These are phyloP conservation scores for Megalonaias nervosa DNA, from an alignment of 1,140 invertebrate genomes.

Conservation along the genomic window DNA sequence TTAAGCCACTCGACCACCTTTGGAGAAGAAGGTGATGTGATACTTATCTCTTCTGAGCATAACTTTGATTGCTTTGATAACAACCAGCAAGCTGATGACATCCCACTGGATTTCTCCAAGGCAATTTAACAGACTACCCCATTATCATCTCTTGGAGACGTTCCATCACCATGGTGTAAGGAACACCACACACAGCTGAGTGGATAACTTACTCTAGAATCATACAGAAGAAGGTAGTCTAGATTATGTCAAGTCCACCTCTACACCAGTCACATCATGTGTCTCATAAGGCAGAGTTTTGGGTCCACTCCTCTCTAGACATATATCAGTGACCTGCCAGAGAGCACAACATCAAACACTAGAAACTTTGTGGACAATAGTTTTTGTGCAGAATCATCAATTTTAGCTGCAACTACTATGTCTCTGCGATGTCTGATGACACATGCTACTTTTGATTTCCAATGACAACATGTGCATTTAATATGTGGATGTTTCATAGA, in stretches of 20 bases:
- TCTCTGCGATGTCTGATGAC: too few species aligned
- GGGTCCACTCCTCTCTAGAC: neutral
- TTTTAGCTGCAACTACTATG: too few species aligned
- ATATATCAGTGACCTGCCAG: too few species aligned
- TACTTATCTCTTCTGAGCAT: slow-evolving; percentile 4
- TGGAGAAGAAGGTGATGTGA: slow-evolving; percentile 27
- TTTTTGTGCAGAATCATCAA: too few species aligned
- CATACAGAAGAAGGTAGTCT: neutral
- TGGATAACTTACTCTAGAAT: neutral
- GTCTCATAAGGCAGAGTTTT: slow-evolving; percentile 12
- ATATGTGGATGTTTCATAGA: too few species aligned
- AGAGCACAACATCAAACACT: too few species aligned
- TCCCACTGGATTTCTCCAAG: neutral
- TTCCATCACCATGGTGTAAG: neutral
- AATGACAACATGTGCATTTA: too few species aligned
- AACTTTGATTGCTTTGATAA: neutral
- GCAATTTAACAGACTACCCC: neutral
- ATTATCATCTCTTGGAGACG: neutral
- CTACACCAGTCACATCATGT: slow-evolving; percentile 2
- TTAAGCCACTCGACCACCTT: too few species aligned
- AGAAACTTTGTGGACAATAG: too few species aligned
- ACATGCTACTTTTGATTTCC: too few species aligned
- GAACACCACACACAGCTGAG: slow-evolving; percentile 4
- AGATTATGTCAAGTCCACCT: neutral
- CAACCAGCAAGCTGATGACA: too few species aligned